phyloP scores from a whole-genome alignment of 2,113 vertebrate species.

The Mastomys natalensis region DNA sequence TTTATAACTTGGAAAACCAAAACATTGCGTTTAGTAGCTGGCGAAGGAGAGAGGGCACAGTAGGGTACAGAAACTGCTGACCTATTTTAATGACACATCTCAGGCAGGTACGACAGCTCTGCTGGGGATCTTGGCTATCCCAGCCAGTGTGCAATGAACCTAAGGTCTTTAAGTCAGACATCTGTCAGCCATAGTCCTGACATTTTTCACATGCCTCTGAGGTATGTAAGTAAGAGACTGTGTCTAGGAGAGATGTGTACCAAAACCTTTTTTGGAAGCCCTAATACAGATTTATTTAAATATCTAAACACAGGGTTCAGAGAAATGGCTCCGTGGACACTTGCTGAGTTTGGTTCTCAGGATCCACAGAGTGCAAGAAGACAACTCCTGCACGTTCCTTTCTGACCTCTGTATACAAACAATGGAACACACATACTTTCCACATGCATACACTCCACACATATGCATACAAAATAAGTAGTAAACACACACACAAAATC shows the following conservation, averaged over 20 bases:
- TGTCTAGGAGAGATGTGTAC: fast-evolving
- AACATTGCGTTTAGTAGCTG: background rate
- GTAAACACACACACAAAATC: background rate
- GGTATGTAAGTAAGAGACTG: background rate
- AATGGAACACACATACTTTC: too few relatives aligned
- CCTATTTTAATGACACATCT: background rate
- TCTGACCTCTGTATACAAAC: background rate
- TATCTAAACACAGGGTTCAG: background rate
- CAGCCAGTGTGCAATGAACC: background rate
- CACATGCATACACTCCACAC: background rate
- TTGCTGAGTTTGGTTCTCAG: background rate
- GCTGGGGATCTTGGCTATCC: background rate
- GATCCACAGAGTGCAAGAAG: background rate
- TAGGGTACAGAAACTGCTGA: background rate
- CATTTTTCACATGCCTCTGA: background rate
- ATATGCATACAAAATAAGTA: background rate
- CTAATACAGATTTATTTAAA: background rate
- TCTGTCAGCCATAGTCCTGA: background rate
- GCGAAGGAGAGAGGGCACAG: background rate
- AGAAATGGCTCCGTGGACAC: background rate
- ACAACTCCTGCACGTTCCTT: background rate
- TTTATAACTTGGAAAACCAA: constrained; percentile 22
- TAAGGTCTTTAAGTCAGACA: background rate
- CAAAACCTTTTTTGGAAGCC: background rate
- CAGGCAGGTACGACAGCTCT: background rate